Conservation (phyloP, 2,888 invertebrate species). For the Rotaria sp. region DNA sequence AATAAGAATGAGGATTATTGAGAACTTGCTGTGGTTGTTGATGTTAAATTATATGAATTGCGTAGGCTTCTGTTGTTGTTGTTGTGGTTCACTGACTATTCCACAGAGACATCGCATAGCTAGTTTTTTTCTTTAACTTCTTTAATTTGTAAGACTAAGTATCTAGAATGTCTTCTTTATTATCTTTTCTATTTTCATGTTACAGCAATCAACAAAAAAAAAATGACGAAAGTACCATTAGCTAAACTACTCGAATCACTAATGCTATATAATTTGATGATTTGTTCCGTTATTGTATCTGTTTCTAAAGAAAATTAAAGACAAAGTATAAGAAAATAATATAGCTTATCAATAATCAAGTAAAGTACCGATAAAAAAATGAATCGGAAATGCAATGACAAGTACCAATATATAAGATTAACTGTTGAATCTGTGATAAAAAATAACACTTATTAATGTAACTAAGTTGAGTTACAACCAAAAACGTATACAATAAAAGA, state of each 20-base stretch:
- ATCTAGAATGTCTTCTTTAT: not conserved
- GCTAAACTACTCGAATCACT: not conserved
- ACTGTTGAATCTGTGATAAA: not conserved
- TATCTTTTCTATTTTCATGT: not conserved
- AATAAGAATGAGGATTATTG: too few species aligned
- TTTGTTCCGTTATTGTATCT: not conserved
- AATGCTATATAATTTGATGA: not conserved
- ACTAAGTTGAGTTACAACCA: too few species aligned
- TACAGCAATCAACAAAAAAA: not conserved
- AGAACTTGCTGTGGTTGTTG: too few species aligned
- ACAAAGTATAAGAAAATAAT: not conserved
- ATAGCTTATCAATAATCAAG: not conserved
- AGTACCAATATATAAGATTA: not conserved
- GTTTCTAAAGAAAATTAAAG: too few species aligned
- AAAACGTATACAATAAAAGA: too few species aligned
- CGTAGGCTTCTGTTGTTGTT: not conserved
- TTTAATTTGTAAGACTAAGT: not conserved
- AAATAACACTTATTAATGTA: not conserved
- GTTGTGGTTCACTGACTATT: too few species aligned
- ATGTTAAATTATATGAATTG: too few species aligned
- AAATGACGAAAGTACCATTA: not conserved
- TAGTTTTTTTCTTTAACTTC: not conserved
- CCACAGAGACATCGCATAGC: too few species aligned
- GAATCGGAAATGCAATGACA: not conserved
- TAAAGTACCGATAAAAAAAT: not conserved